Base-by-base conservation (phyloP, 2,888 invertebrate genomes). In the Quadroppia sp. region DNA sequence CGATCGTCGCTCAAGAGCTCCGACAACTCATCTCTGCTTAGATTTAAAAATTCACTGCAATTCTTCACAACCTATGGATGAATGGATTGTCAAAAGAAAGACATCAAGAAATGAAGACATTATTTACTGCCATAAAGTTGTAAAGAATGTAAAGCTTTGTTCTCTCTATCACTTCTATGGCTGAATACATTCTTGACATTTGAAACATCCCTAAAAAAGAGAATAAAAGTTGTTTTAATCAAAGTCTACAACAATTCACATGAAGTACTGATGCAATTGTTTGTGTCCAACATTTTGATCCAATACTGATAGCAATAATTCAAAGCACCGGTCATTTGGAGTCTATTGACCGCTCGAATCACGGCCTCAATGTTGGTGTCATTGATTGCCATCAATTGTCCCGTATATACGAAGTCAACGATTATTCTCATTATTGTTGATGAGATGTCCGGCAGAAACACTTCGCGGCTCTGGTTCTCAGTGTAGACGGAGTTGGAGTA, bases 381-480 rank as follows among this genome's bases (percentile, higher is more conserved):
- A 56, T 85, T 84, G 9, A 85, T 87, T 45, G 90, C 86, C 73
- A 82, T 81, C 80, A 89, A 89, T 30, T 84, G 83, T 69, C 89
- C 89, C 7, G 89, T 89, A 80, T 91, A 91, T 0, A 89, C 89
- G 80, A 88, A 91, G 80, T 90, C 89, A 74, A 92, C 85, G 76
- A 91, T 87, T 53, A 86, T 83, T 74, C 84, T 84, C 84, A 91
- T 87, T 28, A 82, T 79, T 86, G 81, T 80, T 3, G 81, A 77
- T 3, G 80, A 78, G 6, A 84, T 80, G 20, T 80, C 80, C 9
- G 86, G 86, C 42, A 89, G 85, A 78, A 84, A 84, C 77, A 89
- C 86, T 81, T 87, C 85, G 1, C 84, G 86, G 77, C 85, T 86
- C 80, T 88, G 85, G 78, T 86, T 84, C 72, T 86, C 87, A 79